Evolutionary conservation across 2,888 invertebrate species (phyloP).

Genomic region (Hipparchia semele): DNA sequence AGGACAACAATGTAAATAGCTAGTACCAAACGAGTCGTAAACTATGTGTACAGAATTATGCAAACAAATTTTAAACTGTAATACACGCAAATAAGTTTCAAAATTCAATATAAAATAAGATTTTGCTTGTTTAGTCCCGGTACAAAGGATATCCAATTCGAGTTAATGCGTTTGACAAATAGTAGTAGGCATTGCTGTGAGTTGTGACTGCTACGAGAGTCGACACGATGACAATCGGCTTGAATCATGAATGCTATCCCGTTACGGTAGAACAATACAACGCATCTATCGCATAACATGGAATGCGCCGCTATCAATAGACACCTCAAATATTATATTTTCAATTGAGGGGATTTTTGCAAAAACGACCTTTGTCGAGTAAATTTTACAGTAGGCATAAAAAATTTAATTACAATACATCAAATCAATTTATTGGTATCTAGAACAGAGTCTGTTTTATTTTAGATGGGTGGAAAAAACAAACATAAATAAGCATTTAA

Average conservation of each 20-base stretch:
- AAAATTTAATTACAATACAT: too few species aligned
- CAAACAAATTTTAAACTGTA: neutral
- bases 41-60: neutral
- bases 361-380: neutral
- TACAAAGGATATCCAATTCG: constrained; percentile 11
- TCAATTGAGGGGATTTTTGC: constrained; percentile 9
- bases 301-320: constrained; percentile 28
- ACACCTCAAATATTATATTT: constrained; percentile 24
- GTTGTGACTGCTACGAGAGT: neutral
- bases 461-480: too few species aligned
- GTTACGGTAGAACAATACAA: constrained; percentile 50
- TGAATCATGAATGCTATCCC: constrained; percentile 56
- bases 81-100: neutral
- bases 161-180: constrained; percentile 9
- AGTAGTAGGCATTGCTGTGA: neutral
- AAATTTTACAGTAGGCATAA: too few species aligned
- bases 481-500: too few species aligned
- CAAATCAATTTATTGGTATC: too few species aligned
- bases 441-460: too few species aligned
- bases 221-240: constrained; percentile 43
- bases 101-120: neutral
- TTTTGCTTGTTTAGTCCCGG: neutral
- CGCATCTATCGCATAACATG: constrained; percentile 34
- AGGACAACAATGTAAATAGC: too few species aligned
- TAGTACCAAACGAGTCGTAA: too few species aligned